A percentile compares a stretch with the other conserved stretches of the same genome.
These are phyloP conservation scores for Burhinus oedicnemus DNA, from an alignment of 2,113 vertebrate genomes.

Conservation along the genomic window DNA sequence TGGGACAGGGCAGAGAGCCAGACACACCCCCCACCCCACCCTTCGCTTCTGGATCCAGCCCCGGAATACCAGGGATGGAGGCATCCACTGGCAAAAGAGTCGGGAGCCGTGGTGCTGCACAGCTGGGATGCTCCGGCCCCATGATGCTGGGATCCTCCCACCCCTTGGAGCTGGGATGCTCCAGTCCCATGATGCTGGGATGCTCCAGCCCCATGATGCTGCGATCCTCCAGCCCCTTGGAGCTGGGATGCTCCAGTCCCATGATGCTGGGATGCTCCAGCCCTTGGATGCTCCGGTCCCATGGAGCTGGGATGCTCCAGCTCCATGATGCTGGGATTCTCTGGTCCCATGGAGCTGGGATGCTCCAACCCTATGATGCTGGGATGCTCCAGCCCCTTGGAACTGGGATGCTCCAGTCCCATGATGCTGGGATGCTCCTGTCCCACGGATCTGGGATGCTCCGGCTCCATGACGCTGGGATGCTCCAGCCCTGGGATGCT, in stretches of 20 bases:
- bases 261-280: not conserved
- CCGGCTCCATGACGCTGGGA: not conserved
- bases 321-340: not conserved
- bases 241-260: not conserved
- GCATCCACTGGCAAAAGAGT: not conserved
- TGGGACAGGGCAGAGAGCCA: not conserved
- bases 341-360: not conserved
- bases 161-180: too few species aligned
- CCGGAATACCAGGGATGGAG: not conserved
- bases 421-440: not conserved
- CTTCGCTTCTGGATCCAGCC: not conserved
- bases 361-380: too few species aligned
- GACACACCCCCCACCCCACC: fast-evolving
- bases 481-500: not conserved
- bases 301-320: not conserved
- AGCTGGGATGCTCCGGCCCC: too few species aligned
- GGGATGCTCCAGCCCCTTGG: too few species aligned
- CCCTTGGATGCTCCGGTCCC: not conserved
- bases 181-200: too few species aligned
- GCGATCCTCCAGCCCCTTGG: too few species aligned
- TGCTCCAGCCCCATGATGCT: not conserved
- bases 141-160: not conserved
- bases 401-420: not conserved
- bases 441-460: too few species aligned
- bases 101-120: fast-evolving